phyloP scores from a whole-genome alignment of 2,113 vertebrate genomes.

The Callospermophilus lateralis region DNA sequence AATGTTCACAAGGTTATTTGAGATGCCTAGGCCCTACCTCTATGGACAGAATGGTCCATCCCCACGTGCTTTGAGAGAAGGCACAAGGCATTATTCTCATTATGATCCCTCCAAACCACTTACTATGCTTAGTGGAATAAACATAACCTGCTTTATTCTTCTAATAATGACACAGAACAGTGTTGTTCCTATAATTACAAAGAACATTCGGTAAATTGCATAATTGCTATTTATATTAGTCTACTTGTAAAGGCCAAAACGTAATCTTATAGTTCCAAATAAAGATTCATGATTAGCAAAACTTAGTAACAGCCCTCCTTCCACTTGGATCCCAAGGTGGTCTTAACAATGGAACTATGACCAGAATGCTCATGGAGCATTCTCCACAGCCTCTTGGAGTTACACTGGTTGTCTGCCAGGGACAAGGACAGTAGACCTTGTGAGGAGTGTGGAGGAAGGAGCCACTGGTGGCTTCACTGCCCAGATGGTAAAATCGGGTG shows the following conservation, averaged over 20 bases:
- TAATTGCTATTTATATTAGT: constrained; percentile 67
- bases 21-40: not conserved
- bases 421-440: too few relatives aligned
- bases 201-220: constrained; percentile 23
- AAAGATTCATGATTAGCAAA: constrained; percentile 11
- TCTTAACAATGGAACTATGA: not conserved
- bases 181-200: constrained; percentile 49
- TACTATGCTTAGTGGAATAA: not conserved
- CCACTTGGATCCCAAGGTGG: not conserved
- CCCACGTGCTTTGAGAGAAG: not conserved
- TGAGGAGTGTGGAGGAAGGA: not conserved
- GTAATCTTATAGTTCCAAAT: constrained; percentile 17
- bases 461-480: not conserved
- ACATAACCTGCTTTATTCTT: constrained; percentile 43
- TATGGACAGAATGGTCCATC: too few relatives aligned
- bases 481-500: not conserved
- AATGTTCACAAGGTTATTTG: not conserved
- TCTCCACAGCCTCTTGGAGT: not conserved
- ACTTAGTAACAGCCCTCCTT: not conserved
- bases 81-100: not conserved
- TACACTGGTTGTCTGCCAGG: not conserved
- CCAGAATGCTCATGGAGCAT: not conserved
- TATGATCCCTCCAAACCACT: not conserved
- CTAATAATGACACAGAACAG: not conserved
- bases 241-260: constrained; percentile 53